Evolutionary conservation across 2,797 vertebrate species (phyloP).

Genomic region (Pipistrellus pygmaeus): DNA sequence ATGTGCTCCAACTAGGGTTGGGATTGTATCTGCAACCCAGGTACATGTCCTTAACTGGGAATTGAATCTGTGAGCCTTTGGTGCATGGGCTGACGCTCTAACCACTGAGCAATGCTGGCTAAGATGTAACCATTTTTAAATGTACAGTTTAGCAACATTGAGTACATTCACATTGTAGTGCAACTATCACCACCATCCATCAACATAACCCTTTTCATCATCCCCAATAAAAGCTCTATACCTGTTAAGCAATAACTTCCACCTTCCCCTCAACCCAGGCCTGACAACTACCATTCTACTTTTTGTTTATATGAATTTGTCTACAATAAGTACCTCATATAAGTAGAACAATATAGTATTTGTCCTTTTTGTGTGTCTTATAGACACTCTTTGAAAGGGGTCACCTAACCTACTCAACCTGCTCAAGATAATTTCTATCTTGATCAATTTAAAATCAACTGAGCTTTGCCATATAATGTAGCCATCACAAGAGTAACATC

Average conservation of each 20-base stretch:
- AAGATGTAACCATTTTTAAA: neutral
- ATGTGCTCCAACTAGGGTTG: too few relatives aligned
- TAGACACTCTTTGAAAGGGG: neutral
- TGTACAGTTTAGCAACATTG: neutral
- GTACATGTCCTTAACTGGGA: too few relatives aligned
- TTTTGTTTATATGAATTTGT: neutral
- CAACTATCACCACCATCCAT: too few relatives aligned
- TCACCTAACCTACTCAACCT: neutral
- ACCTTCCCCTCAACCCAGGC: neutral
- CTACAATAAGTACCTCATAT: neutral
- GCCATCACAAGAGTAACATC: neutral
- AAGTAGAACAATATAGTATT: neutral
- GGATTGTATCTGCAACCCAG: too few relatives aligned
- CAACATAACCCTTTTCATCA: neutral
- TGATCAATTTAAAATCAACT: neutral
- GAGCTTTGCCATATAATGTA: neutral
- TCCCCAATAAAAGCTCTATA: neutral
- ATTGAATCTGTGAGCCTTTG: too few relatives aligned
- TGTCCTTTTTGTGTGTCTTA: neutral
- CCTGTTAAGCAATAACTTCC: neutral
- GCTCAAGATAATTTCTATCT: neutral
- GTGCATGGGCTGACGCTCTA: too few relatives aligned
- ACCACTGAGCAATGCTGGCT: too few relatives aligned
- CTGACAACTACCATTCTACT: neutral
- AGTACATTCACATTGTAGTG: neutral